These are phyloP conservation scores for Ginglymostoma cirratum DNA, from an alignment of 2,113 vertebrate species.

Conservation along the genomic window DNA sequence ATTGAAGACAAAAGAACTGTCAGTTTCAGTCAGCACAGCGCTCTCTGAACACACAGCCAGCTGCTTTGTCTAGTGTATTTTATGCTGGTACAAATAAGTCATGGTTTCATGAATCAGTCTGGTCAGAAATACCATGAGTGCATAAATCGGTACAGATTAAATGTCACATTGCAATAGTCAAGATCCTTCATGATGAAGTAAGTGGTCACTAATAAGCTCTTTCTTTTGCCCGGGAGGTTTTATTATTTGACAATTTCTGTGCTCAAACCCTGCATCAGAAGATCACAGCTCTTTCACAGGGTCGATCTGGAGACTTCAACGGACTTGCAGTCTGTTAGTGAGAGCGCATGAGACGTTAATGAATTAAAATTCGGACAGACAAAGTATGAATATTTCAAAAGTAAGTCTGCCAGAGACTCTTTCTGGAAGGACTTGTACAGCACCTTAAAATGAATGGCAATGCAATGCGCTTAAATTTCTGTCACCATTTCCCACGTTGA, in stretches of 20 bases:
- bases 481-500: neutral
- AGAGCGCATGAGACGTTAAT: neutral
- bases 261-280: neutral
- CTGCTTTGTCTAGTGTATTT: neutral
- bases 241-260: neutral
- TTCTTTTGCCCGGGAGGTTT: neutral
- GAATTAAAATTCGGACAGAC: neutral
- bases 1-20: neutral
- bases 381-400: too few species aligned
- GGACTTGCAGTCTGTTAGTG: neutral
- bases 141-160: conserved; percentile 3
- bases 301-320: neutral
- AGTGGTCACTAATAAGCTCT: neutral
- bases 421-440: neutral
- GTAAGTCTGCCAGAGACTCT: neutral
- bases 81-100: neutral
- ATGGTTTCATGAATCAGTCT: conserved; percentile 14
- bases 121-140: neutral
- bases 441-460: neutral
- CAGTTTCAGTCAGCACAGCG: neutral
- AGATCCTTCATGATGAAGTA: neutral
- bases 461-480: neutral
- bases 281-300: neutral
- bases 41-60: neutral
- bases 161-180: neutral